These are phyloP conservation scores for Pristionchus arcanus DNA, from an alignment of 2,888 invertebrate species.

Conservation along the genomic window DNA sequence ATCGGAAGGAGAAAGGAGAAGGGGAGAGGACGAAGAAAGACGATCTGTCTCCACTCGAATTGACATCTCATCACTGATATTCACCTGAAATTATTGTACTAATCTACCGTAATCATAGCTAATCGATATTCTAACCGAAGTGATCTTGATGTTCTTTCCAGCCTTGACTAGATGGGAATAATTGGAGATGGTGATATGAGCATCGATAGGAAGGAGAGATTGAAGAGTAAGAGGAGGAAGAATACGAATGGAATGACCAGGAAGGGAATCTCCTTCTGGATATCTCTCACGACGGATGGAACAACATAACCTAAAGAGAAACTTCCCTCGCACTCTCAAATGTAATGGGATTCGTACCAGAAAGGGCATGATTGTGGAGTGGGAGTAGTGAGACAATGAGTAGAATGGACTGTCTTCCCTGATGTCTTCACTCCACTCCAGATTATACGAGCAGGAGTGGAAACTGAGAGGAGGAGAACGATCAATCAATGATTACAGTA, in stretches of 20 bases:
- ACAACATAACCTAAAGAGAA: constrained; percentile 86
- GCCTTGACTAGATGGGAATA: constrained; percentile 79
- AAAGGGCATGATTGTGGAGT: not conserved
- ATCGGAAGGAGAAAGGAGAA: constrained; percentile 29
- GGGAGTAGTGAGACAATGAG: constrained; percentile 12
- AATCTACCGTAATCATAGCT: not conserved
- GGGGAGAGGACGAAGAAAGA: constrained; percentile 64
- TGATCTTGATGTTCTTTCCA: constrained; percentile 80
- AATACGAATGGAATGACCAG: constrained; percentile 91
- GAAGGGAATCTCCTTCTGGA: constrained; percentile 84
- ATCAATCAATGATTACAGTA: not conserved
- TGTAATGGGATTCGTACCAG: not conserved
- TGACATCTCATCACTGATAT: constrained; percentile 74
- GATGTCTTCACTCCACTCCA: constrained; percentile 52
- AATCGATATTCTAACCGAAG: constrained; percentile 58
- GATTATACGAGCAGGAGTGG: constrained; percentile 16
- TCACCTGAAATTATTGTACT: constrained; percentile 81
- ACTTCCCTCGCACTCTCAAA: not conserved
- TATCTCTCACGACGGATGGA: constrained; percentile 86
- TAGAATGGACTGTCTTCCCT: constrained; percentile 25
- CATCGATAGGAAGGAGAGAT: constrained; percentile 86
- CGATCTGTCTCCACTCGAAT: constrained; percentile 78
- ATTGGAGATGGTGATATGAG: constrained; percentile 79
- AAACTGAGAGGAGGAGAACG: not conserved
- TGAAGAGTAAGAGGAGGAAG: constrained; percentile 87